Evolutionary conservation across 2,113 vertebrate genomes (phyloP).

Genomic region (Accipiter virgatus): DNA sequence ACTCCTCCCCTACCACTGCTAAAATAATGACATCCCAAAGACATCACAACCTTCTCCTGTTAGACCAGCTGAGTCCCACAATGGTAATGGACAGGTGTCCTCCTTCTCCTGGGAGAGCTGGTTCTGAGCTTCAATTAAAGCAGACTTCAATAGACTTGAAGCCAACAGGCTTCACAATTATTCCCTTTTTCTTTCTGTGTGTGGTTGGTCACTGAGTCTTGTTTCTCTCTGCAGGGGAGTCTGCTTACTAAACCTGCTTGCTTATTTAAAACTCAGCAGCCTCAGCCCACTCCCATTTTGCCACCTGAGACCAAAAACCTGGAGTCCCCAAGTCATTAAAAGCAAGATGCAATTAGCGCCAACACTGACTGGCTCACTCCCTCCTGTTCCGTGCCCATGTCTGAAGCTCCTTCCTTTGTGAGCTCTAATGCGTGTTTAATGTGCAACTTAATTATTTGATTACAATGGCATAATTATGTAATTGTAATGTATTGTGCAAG

Average conservation of each 20-base stretch:
- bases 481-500: conserved; percentile 78
- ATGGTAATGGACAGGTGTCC: not conserved
- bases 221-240: not conserved
- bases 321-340: conserved; percentile 30
- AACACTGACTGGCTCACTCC: conserved; percentile 35
- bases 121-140: not conserved
- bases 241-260: not conserved
- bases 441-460: conserved; percentile 85
- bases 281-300: conserved; percentile 25
- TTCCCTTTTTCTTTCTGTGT: not conserved
- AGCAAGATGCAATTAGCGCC: conserved; percentile 59
- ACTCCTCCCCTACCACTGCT: not conserved
- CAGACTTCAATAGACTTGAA: not conserved
- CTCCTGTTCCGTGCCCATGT: conserved; percentile 37
- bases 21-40: not conserved
- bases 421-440: conserved; percentile 80
- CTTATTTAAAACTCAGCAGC: conserved; percentile 48
- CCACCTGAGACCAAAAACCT: conserved; percentile 42
- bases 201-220: not conserved
- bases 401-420: conserved; percentile 70
- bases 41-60: not conserved
- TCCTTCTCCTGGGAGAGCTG: not conserved
- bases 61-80: not conserved
- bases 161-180: not conserved
- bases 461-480: conserved; percentile 81